phyloP scores from a whole-genome alignment of 1,140 invertebrate genomes.

The Belonocnema kinseyi region DNA sequence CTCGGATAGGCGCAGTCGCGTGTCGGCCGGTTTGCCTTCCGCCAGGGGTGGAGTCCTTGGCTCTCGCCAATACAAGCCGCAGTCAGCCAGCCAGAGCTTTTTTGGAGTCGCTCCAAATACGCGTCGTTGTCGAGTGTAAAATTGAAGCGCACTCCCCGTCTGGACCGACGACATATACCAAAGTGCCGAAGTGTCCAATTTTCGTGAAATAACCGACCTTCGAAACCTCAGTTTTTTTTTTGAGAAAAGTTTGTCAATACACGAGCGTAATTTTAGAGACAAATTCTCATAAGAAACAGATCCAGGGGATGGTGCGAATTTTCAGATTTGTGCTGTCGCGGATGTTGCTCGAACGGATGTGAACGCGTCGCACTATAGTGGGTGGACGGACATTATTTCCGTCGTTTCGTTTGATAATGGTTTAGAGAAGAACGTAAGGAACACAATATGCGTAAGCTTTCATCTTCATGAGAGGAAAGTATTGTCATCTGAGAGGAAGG shows the following conservation, averaged over 20 bases:
- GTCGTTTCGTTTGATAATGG: constrained; percentile 1
- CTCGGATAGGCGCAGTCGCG: constrained; percentile 39
- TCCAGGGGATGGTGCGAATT: not conserved
- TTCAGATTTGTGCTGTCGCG: not conserved
- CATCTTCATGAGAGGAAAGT: not conserved
- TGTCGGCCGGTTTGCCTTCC: constrained; percentile 10
- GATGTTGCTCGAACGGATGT: not conserved
- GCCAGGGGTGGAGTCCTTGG: constrained; percentile 42
- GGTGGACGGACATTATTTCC: not conserved
- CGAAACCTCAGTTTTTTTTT: not conserved
- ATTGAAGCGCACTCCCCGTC: not conserved
- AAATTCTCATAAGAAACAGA: not conserved
- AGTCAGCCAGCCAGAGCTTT: constrained; percentile 7
- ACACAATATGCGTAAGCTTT: not conserved
- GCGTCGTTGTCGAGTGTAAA: not conserved
- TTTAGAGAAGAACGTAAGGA: not conserved
- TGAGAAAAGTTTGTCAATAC: not conserved
- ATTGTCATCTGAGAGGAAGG: not conserved
- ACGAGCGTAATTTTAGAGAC: not conserved
- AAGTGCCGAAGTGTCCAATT: not conserved
- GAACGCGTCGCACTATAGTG: constrained; percentile 8
- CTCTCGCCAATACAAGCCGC: not conserved
- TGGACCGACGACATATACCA: not conserved
- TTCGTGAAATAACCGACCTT: not conserved
- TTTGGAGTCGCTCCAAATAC: constrained; percentile 32